Percentiles rank a stretch among this genome's conserved stretches.
These are phyloP conservation scores for Protophormia terraenovae DNA, from an alignment of 2,888 invertebrate genomes.

Conservation along the genomic window DNA sequence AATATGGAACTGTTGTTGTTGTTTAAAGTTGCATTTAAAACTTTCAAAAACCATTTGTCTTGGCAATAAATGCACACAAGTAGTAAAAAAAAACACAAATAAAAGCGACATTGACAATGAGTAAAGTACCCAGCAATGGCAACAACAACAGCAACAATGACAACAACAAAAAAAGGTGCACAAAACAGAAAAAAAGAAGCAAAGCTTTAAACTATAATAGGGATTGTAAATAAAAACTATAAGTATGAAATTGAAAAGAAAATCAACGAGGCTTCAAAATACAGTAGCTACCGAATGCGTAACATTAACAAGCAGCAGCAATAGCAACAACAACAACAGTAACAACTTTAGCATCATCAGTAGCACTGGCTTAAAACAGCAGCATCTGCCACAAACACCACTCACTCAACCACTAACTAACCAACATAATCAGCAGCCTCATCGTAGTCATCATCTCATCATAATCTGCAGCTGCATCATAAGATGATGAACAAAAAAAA, in stretches of 20 bases:
- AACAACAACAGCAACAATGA: constrained; percentile 23
- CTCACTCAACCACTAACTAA: constrained; percentile 29
- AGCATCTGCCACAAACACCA: constrained; percentile 50
- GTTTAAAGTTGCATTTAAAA: constrained; percentile 46
- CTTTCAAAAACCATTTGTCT: constrained; percentile 66
- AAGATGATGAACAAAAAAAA: constrained; percentile 17
- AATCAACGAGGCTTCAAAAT: constrained; percentile 59
- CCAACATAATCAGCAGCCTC: constrained; percentile 57
- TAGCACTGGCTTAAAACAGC: constrained; percentile 29
- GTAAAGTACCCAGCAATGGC: constrained; percentile 37
- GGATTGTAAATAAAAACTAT: constrained; percentile 55
- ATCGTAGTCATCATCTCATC: constrained; percentile 64
- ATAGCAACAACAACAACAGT: constrained; percentile 34
- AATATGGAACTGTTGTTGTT: constrained; percentile 14
- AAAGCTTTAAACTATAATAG: constrained; percentile 56
- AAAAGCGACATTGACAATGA: constrained; percentile 70
- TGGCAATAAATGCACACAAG: constrained; percentile 64
- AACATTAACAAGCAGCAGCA: constrained; percentile 64
- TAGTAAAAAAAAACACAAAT: constrained; percentile 42
- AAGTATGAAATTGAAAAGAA: constrained; percentile 60
- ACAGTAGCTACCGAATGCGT: constrained; percentile 66
- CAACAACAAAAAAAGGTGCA: too few species aligned
- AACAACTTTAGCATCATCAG: constrained; percentile 29
- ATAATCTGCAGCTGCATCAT: constrained; percentile 67
- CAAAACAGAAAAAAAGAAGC: constrained; percentile 18